A percentile compares a stretch with the other conserved stretches of the same genome.
These are phyloP conservation scores for Scaptodrosophila latifasciaeformis DNA, from an alignment of 2,888 invertebrate genomes.

Conservation along the genomic window DNA sequence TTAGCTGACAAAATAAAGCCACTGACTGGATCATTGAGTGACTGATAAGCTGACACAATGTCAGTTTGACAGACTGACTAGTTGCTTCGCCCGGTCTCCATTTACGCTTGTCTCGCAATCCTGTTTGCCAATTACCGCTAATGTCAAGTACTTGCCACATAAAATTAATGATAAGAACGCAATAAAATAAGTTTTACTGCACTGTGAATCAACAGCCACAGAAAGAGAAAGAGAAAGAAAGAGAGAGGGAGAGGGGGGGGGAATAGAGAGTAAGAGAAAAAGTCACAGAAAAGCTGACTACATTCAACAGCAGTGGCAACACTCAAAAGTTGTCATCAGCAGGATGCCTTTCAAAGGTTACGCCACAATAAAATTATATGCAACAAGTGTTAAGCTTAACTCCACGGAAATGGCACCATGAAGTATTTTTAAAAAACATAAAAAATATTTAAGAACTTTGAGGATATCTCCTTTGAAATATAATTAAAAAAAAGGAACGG, in stretches of 20 bases:
- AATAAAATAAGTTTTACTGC: constrained; percentile 66
- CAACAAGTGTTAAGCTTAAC: constrained; percentile 55
- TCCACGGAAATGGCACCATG: constrained; percentile 32
- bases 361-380: constrained; percentile 66
- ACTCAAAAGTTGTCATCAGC: neutral
- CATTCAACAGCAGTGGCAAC: constrained; percentile 31
- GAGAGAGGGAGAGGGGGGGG: too few relatives aligned
- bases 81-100: constrained; percentile 5
- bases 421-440: neutral
- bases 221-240: too few relatives aligned
- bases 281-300: neutral
- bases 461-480: too few relatives aligned
- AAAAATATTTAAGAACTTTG: neutral
- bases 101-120: constrained; percentile 7
- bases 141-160: constrained; percentile 64
- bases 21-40: too few relatives aligned
- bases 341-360: constrained; percentile 46
- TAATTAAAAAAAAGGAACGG: too few relatives aligned
- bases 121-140: constrained; percentile 64
- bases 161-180: constrained; percentile 67
- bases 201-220: constrained; percentile 11
- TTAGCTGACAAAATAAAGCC: constrained; percentile 37
- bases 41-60: too few relatives aligned
- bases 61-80: neutral
- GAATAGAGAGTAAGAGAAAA: neutral